Evolutionary conservation across 64 coral and sea anemone genomes (phyloP).

Genomic region (Acropora tenuis): DNA sequence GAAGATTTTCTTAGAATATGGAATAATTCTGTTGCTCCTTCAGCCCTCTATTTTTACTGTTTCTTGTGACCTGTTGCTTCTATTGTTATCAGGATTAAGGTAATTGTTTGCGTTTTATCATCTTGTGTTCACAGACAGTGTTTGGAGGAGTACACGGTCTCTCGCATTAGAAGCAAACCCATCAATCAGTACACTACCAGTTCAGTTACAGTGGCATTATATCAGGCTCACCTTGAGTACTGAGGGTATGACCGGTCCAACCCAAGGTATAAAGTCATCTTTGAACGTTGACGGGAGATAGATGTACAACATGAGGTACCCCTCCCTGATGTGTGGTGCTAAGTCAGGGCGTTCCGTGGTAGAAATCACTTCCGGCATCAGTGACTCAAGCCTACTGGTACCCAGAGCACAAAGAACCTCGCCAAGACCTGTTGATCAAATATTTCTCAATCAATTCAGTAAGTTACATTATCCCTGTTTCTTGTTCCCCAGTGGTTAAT

Average conservation of each 20-base stretch:
- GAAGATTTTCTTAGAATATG: neutral
- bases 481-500: neutral
- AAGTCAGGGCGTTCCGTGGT: conserved; percentile 86
- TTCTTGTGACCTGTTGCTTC: too few species aligned
- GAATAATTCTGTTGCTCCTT: too few species aligned
- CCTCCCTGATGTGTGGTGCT: conserved; percentile 86
- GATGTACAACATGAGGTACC: conserved; percentile 97
- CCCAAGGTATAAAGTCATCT: conserved; percentile 83
- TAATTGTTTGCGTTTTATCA: too few species aligned
- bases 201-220: too few species aligned
- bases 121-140: too few species aligned
- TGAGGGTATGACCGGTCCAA: conserved; percentile 89
- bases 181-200: too few species aligned
- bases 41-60: too few species aligned
- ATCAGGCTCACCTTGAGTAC: conserved; percentile 76
- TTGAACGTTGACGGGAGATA: conserved; percentile 89
- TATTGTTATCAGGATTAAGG: too few species aligned
- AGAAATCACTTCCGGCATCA: conserved; percentile 97
- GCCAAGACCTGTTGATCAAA: conserved; percentile 72
- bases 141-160: too few species aligned
- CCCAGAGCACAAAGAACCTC: conserved; percentile 95
- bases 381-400: conserved; percentile 71
- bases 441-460: neutral
- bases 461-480: too few species aligned
- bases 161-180: too few species aligned